Conservation (phyloP, 2,113 vertebrate species). For the Mormyrus iriodes region DNA sequence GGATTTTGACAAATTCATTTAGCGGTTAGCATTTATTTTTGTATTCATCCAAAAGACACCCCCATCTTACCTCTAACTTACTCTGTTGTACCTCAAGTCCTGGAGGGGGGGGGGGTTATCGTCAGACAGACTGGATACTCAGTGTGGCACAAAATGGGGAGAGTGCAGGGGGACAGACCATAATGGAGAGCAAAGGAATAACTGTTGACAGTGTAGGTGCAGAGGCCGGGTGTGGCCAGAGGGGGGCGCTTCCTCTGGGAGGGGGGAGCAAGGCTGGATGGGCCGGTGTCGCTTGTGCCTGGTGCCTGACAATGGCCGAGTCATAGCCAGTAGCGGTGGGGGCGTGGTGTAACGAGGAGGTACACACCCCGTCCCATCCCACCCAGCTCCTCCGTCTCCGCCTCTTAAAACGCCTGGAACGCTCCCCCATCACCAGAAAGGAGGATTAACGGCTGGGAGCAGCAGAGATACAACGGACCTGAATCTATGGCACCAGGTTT, state of each 20-base stretch:
- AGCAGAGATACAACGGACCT: background rate
- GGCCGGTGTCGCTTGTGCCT: background rate
- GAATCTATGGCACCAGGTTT: background rate
- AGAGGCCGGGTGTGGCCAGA: background rate
- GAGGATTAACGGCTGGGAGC: background rate
- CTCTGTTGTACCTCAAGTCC: conserved; percentile 50
- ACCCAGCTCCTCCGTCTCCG: background rate
- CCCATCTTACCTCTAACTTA: conserved; percentile 64
- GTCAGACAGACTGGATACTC: background rate
- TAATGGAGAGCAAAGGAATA: background rate
- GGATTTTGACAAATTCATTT: conserved; percentile 39
- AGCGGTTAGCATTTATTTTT: conserved; percentile 47
- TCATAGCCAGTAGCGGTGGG: background rate
- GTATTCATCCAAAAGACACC: conserved; percentile 48
- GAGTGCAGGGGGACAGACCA: background rate
- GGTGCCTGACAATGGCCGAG: background rate
- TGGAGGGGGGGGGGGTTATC: background rate
- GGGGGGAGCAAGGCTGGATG: too few species aligned
- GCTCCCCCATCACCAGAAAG: background rate
- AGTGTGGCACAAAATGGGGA: conserved; percentile 7
- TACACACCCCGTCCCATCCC: background rate
- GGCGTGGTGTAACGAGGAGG: background rate
- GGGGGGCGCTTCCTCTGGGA: background rate
- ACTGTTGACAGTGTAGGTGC: background rate
- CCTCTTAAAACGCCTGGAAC: background rate